These are phyloP conservation scores for Triplophysa rosa DNA, from an alignment of 2,113 vertebrate species.

Conservation along the genomic window DNA sequence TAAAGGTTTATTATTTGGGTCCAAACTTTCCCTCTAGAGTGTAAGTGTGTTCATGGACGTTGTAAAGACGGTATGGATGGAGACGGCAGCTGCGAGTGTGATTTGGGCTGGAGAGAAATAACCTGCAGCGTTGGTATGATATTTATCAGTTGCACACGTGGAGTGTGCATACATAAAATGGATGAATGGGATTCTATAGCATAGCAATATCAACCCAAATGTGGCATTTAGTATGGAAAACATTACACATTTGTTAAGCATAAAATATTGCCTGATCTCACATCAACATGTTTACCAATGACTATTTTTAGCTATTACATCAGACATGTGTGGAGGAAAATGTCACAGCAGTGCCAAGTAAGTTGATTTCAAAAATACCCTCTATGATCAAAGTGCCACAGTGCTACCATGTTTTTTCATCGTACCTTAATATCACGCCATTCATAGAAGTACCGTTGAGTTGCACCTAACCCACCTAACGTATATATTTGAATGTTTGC, in stretches of 20 bases:
- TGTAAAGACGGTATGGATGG: slow-evolving; percentile 80
- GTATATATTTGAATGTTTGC: slow-evolving; percentile 7
- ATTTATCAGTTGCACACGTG: neutral
- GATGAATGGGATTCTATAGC: too few relatives aligned
- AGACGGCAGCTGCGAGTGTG: slow-evolving; percentile 85
- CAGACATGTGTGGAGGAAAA: slow-evolving; percentile 72
- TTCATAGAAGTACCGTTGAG: too few relatives aligned
- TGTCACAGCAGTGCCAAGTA: slow-evolving; percentile 95
- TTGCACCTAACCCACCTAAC: too few relatives aligned
- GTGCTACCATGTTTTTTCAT: neutral
- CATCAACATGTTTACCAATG: neutral
- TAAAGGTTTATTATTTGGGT: too few relatives aligned
- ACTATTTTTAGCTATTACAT: slow-evolving; percentile 77
- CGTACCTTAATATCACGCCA: too few relatives aligned
- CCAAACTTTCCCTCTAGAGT: slow-evolving; percentile 65
- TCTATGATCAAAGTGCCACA: neutral
- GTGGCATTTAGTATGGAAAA: too few relatives aligned
- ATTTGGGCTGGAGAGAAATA: slow-evolving; percentile 85
- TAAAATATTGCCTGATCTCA: too few relatives aligned
- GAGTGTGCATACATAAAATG: neutral
- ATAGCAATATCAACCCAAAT: too few relatives aligned
- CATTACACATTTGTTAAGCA: too few relatives aligned
- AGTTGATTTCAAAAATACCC: slow-evolving; percentile 57
- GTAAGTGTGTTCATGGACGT: slow-evolving; percentile 79
- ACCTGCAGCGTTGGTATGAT: slow-evolving; percentile 78